These are phyloP conservation scores for Fratercula arctica DNA, from an alignment of 2,797 vertebrate genomes.

Conservation along the genomic window DNA sequence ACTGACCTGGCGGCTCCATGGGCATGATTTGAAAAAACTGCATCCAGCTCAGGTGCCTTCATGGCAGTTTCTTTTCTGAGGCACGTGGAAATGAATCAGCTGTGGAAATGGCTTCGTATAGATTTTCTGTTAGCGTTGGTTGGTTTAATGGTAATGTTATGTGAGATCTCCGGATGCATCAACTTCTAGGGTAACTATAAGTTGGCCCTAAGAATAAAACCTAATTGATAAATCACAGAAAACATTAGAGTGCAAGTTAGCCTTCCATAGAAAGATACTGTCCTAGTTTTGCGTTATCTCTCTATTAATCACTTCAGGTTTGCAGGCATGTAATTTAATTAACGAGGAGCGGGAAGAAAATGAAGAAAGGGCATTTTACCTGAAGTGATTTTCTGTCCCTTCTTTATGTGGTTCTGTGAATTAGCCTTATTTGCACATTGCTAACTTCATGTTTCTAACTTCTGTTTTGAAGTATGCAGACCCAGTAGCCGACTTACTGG, in stretches of 20 bases:
- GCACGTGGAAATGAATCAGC: not conserved
- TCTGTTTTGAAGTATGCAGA: constrained; percentile 88
- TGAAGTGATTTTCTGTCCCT: not conserved
- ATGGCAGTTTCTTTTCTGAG: not conserved
- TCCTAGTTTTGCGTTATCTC: not conserved
- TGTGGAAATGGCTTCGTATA: not conserved
- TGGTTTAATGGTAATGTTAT: not conserved
- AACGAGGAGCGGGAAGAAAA: not conserved
- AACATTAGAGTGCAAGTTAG: not conserved
- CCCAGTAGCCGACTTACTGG: constrained; percentile 95
- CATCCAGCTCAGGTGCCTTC: not conserved
- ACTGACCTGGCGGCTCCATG: not conserved
- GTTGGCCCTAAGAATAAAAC: not conserved
- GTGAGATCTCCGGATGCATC: not conserved
- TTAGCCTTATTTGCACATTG: not conserved
- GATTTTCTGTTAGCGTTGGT: not conserved
- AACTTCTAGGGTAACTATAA: not conserved
- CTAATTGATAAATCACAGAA: not conserved
- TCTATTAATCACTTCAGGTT: constrained; percentile 11
- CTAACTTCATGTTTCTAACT: not conserved
- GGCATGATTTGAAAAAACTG: not conserved
- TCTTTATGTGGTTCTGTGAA: not conserved
- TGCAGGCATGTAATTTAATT: not conserved
- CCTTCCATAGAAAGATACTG: not conserved
- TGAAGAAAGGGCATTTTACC: not conserved